Conservation (phyloP, 2,797 vertebrate genomes). For the Remorina albescens region DNA sequence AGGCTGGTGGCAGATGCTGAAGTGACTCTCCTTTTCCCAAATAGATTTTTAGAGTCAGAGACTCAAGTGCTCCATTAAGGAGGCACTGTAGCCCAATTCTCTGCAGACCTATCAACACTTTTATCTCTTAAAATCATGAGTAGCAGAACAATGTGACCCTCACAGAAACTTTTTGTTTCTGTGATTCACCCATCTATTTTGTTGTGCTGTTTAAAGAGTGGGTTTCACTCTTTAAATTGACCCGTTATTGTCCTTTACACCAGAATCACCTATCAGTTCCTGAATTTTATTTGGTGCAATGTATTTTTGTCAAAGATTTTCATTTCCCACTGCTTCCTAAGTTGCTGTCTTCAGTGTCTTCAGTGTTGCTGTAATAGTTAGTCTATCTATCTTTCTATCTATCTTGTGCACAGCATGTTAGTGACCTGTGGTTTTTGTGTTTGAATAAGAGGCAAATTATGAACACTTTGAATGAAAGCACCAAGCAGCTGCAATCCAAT, state of each 20-base stretch:
- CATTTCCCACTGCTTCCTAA: not conserved
- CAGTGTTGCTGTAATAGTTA: not conserved
- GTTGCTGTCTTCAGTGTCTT: not conserved
- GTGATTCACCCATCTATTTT: not conserved
- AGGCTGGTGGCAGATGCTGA: conserved; percentile 25
- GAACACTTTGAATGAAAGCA: conserved; percentile 10
- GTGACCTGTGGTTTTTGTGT: not conserved
- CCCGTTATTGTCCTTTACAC: not conserved
- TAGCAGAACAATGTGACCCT: not conserved
- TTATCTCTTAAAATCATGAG: not conserved
- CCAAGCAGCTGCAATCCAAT: not conserved
- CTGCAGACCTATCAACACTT: not conserved
- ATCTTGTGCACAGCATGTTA: not conserved
- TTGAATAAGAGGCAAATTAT: not conserved
- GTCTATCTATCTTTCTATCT: too few species aligned
- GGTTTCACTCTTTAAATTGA: not conserved
- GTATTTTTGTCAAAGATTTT: not conserved
- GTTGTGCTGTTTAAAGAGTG: not conserved
- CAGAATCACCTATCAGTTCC: not conserved
- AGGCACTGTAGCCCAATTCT: not conserved
- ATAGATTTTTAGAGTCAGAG: conserved; percentile 22
- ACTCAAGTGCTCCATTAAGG: conserved; percentile 24
- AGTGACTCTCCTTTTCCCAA: conserved; percentile 5
- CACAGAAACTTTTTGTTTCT: conserved; percentile 13
- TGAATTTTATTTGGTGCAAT: not conserved